Conservation (phyloP, 1,140 invertebrate species). For the Kradibia gibbosae region DNA sequence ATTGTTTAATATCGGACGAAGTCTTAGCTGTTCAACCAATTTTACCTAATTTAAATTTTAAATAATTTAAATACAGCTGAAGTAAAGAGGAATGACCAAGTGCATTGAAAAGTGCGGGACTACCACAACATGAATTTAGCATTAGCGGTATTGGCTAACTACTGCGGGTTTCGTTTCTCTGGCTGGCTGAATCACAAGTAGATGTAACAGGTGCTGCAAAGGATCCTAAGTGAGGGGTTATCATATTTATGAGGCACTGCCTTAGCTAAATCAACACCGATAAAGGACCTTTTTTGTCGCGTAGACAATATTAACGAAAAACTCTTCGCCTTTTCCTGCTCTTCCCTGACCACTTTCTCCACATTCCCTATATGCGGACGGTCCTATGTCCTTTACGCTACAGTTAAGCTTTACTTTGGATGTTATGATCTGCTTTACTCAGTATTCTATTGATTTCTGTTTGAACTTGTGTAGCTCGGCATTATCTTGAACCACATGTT, state of each 20-base stretch:
- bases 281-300: constrained; percentile 16
- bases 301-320: background rate
- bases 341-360: too few species aligned
- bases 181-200: background rate
- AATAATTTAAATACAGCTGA: background rate
- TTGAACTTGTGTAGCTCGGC: too few species aligned
- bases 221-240: background rate
- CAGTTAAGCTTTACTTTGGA: background rate
- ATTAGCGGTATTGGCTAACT: background rate
- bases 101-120: background rate
- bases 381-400: background rate
- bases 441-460: too few species aligned
- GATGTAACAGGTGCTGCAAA: constrained; percentile 37
- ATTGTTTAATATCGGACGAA: too few species aligned
- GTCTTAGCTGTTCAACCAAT: too few species aligned
- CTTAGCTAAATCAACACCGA: constrained; percentile 27
- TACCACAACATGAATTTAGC: background rate
- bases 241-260: constrained; percentile 10
- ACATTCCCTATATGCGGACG: background rate
- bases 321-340: background rate
- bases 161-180: background rate
- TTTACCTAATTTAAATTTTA: too few species aligned
- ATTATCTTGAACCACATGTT: too few species aligned
- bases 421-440: too few species aligned
- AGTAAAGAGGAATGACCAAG: background rate